These are phyloP conservation scores for Cheilosia vulpina DNA, from an alignment of 2,888 invertebrate genomes.

Conservation along the genomic window DNA sequence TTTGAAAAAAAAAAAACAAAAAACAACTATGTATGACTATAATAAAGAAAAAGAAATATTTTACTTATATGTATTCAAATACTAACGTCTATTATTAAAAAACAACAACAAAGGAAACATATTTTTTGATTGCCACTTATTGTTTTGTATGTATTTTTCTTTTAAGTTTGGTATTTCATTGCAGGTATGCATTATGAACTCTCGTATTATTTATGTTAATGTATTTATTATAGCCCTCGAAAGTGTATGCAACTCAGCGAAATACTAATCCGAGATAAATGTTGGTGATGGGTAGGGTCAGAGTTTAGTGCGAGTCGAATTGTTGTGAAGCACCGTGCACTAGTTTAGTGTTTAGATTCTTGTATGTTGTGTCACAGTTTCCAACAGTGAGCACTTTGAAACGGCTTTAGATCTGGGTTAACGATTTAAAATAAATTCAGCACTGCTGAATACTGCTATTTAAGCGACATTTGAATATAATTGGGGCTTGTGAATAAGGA, in stretches of 20 bases:
- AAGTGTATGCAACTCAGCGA: neutral
- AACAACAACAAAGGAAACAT: neutral
- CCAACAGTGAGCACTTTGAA: too few relatives aligned
- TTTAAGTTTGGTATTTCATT: slow-evolving; percentile 50
- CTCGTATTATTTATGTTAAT: slow-evolving; percentile 31
- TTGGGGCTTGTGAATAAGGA: too few relatives aligned
- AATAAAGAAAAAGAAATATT: slow-evolving; percentile 52
- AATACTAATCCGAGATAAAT: slow-evolving; percentile 11
- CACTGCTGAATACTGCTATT: too few relatives aligned
- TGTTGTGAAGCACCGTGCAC: neutral
- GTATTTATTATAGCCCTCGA: slow-evolving; percentile 44
- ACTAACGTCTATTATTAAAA: slow-evolving; percentile 8
- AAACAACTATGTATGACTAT: slow-evolving; percentile 47
- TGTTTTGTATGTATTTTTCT: slow-evolving; percentile 40
- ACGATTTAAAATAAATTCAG: too few relatives aligned
- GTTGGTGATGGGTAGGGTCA: slow-evolving; percentile 2
- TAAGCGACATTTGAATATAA: too few relatives aligned
- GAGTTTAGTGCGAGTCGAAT: neutral
- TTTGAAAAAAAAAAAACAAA: slow-evolving; percentile 16
- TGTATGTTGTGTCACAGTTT: too few relatives aligned
- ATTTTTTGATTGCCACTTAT: slow-evolving; percentile 3
- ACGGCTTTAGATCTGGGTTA: too few relatives aligned
- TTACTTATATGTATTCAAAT: slow-evolving; percentile 35
- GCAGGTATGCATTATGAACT: slow-evolving; percentile 29
- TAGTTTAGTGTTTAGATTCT: neutral